Base-by-base conservation (phyloP, 2,113 vertebrate genomes). In the Sturnus vulgaris region DNA sequence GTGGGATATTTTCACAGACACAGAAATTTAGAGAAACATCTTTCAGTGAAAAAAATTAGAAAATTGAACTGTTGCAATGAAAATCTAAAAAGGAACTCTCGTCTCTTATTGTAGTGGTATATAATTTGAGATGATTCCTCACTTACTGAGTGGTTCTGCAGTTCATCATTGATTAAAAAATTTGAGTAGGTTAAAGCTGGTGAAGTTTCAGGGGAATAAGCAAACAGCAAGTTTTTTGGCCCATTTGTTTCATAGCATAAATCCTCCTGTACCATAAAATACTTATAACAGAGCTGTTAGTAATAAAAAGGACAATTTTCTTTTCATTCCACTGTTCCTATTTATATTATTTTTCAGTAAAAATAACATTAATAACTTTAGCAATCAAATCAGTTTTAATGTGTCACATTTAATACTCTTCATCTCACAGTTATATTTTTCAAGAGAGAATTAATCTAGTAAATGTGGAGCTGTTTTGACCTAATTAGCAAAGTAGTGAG, bases 221-320 rank as follows among this genome's bases (percentile, higher is more conserved):
- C 31, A 81, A 92, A 92, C 71, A 88, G 60, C 25, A 81, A 69
- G 60, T 53, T 92, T 92, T 96, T 86, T 83, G 53, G 40, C 60
- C 82, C 37, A 53, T 93, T 94, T 89, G 49, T 81, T 97, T 95
- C 64, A 79, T 68, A 84, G 44, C 52, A 92, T 61, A 90, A 90
- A 50, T 83, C 68, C 56, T 86, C 25, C 22, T 8, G 0, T 79
- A 64, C 23, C 28, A 46, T 92, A 80, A 96, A 94, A 71, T 81
- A 92, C 83, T 91, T 86, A 56, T 80, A 70, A 44, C 31, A 52
- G 39, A 64, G 22, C 53, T 93, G 82, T 82, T 81, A 94, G 55
- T 90, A 83, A 66, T 82, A 86, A 78, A 95, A 92, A 77, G 6
- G 5, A 59, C 56, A 90, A 8, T 66, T 93, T 92, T 87, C 18